phyloP scores from a whole-genome alignment of 2,888 invertebrate genomes.

The Exocentrus adspersus region DNA sequence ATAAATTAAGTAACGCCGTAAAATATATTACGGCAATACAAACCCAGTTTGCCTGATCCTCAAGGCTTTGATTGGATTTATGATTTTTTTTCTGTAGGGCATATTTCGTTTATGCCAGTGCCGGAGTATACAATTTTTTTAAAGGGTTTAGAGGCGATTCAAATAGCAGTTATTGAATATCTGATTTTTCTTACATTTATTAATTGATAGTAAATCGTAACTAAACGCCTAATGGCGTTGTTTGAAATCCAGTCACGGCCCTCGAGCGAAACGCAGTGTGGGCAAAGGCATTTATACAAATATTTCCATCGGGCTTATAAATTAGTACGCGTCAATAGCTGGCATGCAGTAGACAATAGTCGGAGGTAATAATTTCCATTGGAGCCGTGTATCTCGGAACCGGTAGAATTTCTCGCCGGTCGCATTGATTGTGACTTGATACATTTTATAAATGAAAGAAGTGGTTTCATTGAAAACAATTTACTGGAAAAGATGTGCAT shows the following conservation, averaged over 20 bases:
- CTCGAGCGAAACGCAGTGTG: background rate
- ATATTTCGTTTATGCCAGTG: too few relatives aligned
- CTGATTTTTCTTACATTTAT: too few relatives aligned
- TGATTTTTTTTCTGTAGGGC: too few relatives aligned
- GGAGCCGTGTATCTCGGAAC: conserved; percentile 24
- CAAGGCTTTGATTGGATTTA: background rate
- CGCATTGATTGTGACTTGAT: conserved; percentile 31
- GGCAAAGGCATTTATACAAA: conserved; percentile 13
- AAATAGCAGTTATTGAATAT: too few relatives aligned
- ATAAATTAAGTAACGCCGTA: background rate
- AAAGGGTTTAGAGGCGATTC: too few relatives aligned
- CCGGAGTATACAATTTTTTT: too few relatives aligned
- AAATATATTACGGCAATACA: background rate
- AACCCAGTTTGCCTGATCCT: background rate
- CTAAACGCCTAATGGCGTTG: background rate
- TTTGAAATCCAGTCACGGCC: conserved; percentile 2
- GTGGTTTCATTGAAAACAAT: conserved; percentile 43
- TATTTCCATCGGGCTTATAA: conserved; percentile 20
- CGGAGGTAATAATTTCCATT: conserved; percentile 28
- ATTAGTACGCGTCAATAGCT: conserved; percentile 28
- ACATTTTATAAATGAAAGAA: conserved; percentile 37
- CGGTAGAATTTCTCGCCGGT: conserved; percentile 31
- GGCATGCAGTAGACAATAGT: conserved; percentile 27
- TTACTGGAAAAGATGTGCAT: conserved; percentile 32
- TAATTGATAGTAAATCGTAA: background rate